Percentiles rank a stretch among this genome's conserved stretches.
Evolutionary conservation across 1,140 invertebrate genomes (phyloP).

Genomic region (Trichomalopsis sarcophagae): DNA sequence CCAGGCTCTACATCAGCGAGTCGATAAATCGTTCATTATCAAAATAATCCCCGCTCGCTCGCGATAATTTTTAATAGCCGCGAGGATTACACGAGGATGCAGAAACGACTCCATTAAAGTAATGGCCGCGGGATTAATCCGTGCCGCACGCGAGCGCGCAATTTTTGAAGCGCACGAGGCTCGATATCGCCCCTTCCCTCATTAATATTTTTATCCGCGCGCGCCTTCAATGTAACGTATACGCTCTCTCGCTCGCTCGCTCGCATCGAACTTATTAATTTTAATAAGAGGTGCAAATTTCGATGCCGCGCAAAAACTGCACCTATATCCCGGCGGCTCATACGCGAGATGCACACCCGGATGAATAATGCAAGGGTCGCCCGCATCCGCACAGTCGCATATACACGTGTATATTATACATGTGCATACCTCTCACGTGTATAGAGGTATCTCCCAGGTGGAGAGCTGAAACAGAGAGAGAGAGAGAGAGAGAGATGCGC

Average conservation of each 20-base stretch:
- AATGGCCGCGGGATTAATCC: not conserved
- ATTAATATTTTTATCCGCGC: slow-evolving; percentile 13
- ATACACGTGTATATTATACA: slow-evolving; percentile 27
- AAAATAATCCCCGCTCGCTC: not conserved
- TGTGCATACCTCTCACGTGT: not conserved
- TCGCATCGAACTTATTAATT: slow-evolving; percentile 25
- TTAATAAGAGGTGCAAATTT: slow-evolving; percentile 47
- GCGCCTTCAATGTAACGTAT: not conserved
- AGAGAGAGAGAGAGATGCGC: not conserved
- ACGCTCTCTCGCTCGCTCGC: not conserved
- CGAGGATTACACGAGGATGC: not conserved
- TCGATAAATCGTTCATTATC: slow-evolving; percentile 1
- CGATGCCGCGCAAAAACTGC: slow-evolving; percentile 11
- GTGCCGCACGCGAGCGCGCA: not conserved
- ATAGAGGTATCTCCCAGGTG: too few relatives aligned
- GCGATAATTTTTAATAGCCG: not conserved
- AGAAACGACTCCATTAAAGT: slow-evolving; percentile 8
- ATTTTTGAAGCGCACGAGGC: not conserved
- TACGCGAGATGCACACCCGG: too few relatives aligned
- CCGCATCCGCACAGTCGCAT: not conserved
- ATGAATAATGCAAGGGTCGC: slow-evolving; percentile 39
- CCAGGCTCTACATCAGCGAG: not conserved
- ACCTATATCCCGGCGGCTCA: not conserved
- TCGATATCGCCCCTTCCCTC: not conserved
- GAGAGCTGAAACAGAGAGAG: not conserved